phyloP scores from a whole-genome alignment of 2,797 vertebrate species.

The Chanos chanos region DNA sequence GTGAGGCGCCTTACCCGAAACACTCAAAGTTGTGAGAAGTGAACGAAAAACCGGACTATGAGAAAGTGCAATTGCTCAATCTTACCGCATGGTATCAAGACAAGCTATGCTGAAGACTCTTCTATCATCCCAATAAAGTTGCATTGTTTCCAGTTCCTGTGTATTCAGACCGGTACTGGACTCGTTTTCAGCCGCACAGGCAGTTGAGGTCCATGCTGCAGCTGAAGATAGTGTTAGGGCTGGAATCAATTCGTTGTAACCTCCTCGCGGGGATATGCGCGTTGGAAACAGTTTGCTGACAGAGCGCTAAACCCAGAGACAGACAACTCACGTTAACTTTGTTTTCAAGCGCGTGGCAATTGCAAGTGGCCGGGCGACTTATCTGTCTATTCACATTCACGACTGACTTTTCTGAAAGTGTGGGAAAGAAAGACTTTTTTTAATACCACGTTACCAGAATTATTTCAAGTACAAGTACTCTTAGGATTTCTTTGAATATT shows the following conservation, averaged over 20 bases:
- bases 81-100: constrained; percentile 76
- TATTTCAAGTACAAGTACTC: neutral
- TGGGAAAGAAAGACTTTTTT: constrained; percentile 32
- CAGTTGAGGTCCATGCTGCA: constrained; percentile 62
- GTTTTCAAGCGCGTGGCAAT: constrained; percentile 26
- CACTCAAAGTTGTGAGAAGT: constrained; percentile 43
- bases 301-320: constrained; percentile 34
- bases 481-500: constrained; percentile 25
- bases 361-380: neutral
- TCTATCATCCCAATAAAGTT: constrained; percentile 62
- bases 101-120: constrained; percentile 66
- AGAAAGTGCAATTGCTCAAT: constrained; percentile 74
- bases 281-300: constrained; percentile 36
- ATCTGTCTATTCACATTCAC: constrained; percentile 22
- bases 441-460: neutral
- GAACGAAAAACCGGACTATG: constrained; percentile 75
- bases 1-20: constrained; percentile 63
- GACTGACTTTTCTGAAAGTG: constrained; percentile 13
- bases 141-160: constrained; percentile 55
- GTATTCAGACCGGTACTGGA: constrained; percentile 55
- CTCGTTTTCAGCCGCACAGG: constrained; percentile 74
- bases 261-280: constrained; percentile 25
- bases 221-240: constrained; percentile 5
- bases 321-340: constrained; percentile 60
- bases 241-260: constrained; percentile 16